phyloP scores from a whole-genome alignment of 2,113 vertebrate species.

The Apus apus region DNA sequence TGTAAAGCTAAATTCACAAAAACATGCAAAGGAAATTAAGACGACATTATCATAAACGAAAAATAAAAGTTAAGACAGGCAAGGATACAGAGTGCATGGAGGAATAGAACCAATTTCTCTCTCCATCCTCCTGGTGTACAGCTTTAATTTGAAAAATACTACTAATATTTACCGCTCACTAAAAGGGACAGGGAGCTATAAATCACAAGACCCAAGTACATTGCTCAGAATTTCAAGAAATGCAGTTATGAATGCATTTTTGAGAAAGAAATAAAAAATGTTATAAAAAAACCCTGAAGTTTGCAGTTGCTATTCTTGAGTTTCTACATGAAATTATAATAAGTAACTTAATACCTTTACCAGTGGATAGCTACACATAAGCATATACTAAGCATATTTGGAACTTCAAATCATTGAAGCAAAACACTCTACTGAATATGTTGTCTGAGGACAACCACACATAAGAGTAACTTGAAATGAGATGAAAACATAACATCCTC shows the following conservation, averaged over 20 bases:
- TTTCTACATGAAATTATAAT: neutral
- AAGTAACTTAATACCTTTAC: neutral
- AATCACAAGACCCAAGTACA: neutral
- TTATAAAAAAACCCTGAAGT: neutral
- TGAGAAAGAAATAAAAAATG: neutral
- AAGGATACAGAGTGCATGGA: neutral
- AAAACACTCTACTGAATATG: neutral
- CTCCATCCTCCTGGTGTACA: accelerated
- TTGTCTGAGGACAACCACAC: neutral
- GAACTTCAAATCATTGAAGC: neutral
- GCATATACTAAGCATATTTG: neutral
- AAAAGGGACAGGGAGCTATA: neutral
- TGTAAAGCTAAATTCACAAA: neutral
- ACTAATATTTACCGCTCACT: neutral
- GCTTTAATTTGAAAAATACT: neutral
- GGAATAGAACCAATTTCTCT: neutral
- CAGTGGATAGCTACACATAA: neutral
- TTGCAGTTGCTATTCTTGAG: neutral
- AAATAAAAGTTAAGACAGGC: neutral
- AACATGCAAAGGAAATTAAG: neutral
- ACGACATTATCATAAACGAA: neutral
- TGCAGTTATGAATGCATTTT: neutral
- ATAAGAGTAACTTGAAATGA: neutral
- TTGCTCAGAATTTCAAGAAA: neutral
- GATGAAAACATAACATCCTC: neutral